Percentiles rank a stretch among this genome's conserved stretches.
phyloP scores from a whole-genome alignment of 2,888 invertebrate species.

The Volucella zonaria region DNA sequence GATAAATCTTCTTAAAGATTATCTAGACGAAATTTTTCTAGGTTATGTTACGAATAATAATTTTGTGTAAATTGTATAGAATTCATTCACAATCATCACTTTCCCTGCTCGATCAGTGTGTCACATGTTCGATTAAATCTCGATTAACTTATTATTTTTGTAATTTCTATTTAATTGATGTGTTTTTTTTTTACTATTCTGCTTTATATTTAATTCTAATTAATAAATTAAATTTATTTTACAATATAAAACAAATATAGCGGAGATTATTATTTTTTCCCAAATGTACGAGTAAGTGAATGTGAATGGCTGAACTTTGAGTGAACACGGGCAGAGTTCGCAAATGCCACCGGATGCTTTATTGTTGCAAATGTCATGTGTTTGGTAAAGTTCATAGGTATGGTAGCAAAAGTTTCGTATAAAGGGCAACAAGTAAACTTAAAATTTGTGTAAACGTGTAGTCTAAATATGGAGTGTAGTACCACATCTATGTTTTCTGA shows the following conservation, averaged over 20 bases:
- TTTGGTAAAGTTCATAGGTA: neutral
- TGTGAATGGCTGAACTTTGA: neutral
- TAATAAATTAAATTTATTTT: conserved; percentile 49
- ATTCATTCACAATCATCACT: conserved; percentile 45
- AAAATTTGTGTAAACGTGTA: no score
- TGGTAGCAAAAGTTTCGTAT: neutral
- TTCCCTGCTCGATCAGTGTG: conserved; percentile 10
- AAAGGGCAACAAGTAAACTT: neutral
- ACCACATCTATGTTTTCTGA: no score
- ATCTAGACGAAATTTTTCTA: conserved; percentile 42
- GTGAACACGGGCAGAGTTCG: neutral
- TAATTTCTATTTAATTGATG: conserved; percentile 59
- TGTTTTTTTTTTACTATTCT: conserved; percentile 50
- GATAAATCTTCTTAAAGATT: neutral
- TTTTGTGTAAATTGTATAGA: conserved; percentile 46
- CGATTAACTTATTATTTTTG: conserved; percentile 69
- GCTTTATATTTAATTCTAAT: conserved; percentile 55
- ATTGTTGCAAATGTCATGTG: neutral
- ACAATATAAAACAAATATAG: neutral
- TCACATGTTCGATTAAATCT: conserved; percentile 40
- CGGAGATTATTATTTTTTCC: neutral
- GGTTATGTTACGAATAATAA: conserved; percentile 63
- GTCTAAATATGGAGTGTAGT: no score
- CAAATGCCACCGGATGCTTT: neutral
- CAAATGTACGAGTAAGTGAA: no score